Percentiles rank a stretch among this genome's conserved stretches.
Evolutionary conservation across 2,113 vertebrate genomes (phyloP).

Genomic region (Tupaia tana): DNA sequence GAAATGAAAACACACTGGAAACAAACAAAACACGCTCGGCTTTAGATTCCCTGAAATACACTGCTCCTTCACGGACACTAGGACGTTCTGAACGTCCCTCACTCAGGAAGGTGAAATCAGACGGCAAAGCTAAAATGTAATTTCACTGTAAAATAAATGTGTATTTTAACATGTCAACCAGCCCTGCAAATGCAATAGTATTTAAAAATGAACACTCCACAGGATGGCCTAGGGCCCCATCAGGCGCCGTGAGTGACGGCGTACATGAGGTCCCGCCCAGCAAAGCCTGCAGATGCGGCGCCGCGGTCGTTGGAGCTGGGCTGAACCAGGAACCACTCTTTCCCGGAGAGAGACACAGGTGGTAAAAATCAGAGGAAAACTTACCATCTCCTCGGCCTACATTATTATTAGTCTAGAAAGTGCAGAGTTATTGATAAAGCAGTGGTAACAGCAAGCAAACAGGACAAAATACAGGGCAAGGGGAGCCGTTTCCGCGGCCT

Average conservation of each 20-base stretch:
- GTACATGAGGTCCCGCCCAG: neutral
- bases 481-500: neutral
- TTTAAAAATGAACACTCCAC: neutral
- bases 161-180: slow-evolving; percentile 29
- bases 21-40: slow-evolving; percentile 31
- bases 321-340: neutral
- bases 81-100: slow-evolving; percentile 31
- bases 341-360: slow-evolving; percentile 62
- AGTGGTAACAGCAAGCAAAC: neutral
- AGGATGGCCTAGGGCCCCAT: neutral
- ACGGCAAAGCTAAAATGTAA: slow-evolving; percentile 37
- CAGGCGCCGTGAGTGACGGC: neutral
- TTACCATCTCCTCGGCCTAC: neutral
- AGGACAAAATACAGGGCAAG: neutral
- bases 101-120: slow-evolving; percentile 24
- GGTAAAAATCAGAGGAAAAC: slow-evolving; percentile 25
- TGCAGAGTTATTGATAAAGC: neutral
- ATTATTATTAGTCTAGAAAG: neutral
- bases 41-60: slow-evolving; percentile 36
- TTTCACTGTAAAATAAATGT: slow-evolving; percentile 21
- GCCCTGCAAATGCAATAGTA: slow-evolving; percentile 12
- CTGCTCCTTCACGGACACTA: neutral
- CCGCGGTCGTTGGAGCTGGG: neutral
- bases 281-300: neutral
- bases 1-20: slow-evolving; percentile 59